A percentile compares a stretch with the other conserved stretches of the same genome.
These are phyloP conservation scores for Phocoena phocoena DNA, from an alignment of 2,113 vertebrate species.

Conservation along the genomic window DNA sequence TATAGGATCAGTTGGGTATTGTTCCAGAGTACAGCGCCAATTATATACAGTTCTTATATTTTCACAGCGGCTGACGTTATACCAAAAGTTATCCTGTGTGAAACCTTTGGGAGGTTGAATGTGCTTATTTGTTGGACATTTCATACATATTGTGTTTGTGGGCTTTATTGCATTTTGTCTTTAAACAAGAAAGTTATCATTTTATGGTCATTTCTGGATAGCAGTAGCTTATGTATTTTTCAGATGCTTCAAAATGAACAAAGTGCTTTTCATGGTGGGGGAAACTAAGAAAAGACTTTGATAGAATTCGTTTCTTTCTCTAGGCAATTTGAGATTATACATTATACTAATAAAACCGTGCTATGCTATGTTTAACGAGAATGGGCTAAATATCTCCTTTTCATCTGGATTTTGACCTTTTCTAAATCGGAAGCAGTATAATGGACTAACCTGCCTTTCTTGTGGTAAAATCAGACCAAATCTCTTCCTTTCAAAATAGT, in stretches of 20 bases:
- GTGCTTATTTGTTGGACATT: slow-evolving; percentile 61
- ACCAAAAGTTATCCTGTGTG: slow-evolving; percentile 83
- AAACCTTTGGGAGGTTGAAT: slow-evolving; percentile 77
- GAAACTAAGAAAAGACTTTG: not conserved
- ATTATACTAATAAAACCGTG: slow-evolving; percentile 31
- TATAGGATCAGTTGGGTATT: not conserved
- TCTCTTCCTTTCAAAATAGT: slow-evolving; percentile 50
- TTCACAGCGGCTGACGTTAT: slow-evolving; percentile 59
- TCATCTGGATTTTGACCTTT: slow-evolving; percentile 75
- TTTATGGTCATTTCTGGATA: slow-evolving; percentile 58
- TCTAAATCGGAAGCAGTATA: slow-evolving; percentile 61
- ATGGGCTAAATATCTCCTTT: slow-evolving; percentile 36
- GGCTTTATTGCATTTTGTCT: slow-evolving; percentile 59
- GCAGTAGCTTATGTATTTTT: slow-evolving; percentile 45
- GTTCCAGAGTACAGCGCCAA: not conserved
- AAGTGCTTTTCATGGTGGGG: slow-evolving; percentile 22
- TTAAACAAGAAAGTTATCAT: slow-evolving; percentile 20
- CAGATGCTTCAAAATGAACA: slow-evolving; percentile 39
- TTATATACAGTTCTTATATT: slow-evolving; percentile 46
- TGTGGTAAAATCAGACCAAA: slow-evolving; percentile 27
- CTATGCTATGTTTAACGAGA: slow-evolving; percentile 65
- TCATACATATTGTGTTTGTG: slow-evolving; percentile 73
- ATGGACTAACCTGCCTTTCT: slow-evolving; percentile 32
- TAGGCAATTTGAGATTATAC: slow-evolving; percentile 1
- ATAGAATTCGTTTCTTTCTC: slow-evolving; percentile 12